Conservation (phyloP, 2,113 vertebrate genomes). For the Paedocypris sp. region DNA sequence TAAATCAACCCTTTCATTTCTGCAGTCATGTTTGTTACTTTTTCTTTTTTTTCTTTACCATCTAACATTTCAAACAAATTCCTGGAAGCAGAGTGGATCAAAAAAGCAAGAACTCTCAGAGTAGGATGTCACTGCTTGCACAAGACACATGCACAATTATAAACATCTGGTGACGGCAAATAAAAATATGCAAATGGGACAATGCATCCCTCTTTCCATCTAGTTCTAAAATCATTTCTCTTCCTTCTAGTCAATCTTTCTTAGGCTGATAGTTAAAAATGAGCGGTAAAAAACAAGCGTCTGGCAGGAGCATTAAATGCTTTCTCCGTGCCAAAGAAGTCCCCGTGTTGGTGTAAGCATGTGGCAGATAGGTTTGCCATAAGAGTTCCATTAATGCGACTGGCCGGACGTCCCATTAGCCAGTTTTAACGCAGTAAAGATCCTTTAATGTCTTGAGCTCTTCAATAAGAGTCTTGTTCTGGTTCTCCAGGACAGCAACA, state of each 20-base stretch:
- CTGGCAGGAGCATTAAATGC: slow-evolving; percentile 6
- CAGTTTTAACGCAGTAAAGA: slow-evolving; percentile 98
- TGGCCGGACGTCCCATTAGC: slow-evolving; percentile 59
- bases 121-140: slow-evolving; percentile 10
- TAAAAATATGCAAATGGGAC: slow-evolving; percentile 27
- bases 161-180: slow-evolving; percentile 29
- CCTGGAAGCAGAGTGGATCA: slow-evolving; percentile 12
- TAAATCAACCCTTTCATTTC: too few relatives aligned
- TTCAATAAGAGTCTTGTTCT: slow-evolving; percentile 99
- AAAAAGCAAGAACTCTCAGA: slow-evolving; percentile 12
- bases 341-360: slow-evolving; percentile 22
- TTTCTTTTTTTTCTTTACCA: too few relatives aligned
- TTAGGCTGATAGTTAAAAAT: slow-evolving; percentile 36
- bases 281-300: slow-evolving; percentile 30
- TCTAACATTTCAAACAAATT: slow-evolving; percentile 4
- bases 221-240: slow-evolving; percentile 5
- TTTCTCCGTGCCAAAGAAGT: slow-evolving; percentile 16
- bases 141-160: slow-evolving; percentile 28
- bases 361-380: slow-evolving; percentile 27
- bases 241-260: slow-evolving; percentile 12
- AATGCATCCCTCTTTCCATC: slow-evolving; percentile 9
- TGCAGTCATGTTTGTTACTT: too few relatives aligned
- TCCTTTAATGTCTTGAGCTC: slow-evolving; percentile 99
- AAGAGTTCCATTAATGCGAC: slow-evolving; percentile 13
- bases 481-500: slow-evolving; percentile 98